These are phyloP conservation scores for Taxidea taxus DNA, from an alignment of 2,113 vertebrate genomes.

Conservation along the genomic window DNA sequence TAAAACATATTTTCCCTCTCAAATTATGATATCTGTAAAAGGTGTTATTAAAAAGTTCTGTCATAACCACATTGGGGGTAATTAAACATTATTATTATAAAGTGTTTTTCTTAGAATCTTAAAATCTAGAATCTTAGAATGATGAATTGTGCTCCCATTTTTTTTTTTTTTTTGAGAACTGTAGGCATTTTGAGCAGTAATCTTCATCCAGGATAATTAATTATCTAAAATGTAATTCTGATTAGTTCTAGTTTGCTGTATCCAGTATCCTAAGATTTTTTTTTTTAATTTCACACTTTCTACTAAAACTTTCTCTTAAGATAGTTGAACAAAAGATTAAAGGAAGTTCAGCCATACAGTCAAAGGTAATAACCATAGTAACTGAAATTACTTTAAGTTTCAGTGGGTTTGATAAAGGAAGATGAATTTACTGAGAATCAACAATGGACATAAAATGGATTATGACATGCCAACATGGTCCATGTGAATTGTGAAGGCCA, in stretches of 20 bases:
- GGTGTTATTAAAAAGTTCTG: neutral
- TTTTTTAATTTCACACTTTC: neutral
- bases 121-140: neutral
- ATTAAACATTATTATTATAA: neutral
- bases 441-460: neutral
- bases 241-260: neutral
- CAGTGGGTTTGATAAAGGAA: neutral
- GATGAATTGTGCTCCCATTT: neutral
- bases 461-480: neutral
- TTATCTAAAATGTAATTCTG: neutral
- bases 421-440: neutral
- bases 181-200: neutral
- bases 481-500: neutral
- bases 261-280: neutral
- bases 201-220: neutral
- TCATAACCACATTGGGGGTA: neutral
- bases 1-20: neutral
- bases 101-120: neutral
- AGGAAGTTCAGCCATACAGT: neutral
- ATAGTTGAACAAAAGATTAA: neutral
- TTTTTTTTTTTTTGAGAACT: neutral
- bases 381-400: neutral
- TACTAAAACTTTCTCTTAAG: neutral
- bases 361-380: neutral
- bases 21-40: constrained; percentile 29